Percentiles rank a stretch among this genome's conserved stretches.
These are phyloP conservation scores for Amphibalanus amphitrite DNA, from an alignment of 1,140 invertebrate genomes.

Conservation along the genomic window DNA sequence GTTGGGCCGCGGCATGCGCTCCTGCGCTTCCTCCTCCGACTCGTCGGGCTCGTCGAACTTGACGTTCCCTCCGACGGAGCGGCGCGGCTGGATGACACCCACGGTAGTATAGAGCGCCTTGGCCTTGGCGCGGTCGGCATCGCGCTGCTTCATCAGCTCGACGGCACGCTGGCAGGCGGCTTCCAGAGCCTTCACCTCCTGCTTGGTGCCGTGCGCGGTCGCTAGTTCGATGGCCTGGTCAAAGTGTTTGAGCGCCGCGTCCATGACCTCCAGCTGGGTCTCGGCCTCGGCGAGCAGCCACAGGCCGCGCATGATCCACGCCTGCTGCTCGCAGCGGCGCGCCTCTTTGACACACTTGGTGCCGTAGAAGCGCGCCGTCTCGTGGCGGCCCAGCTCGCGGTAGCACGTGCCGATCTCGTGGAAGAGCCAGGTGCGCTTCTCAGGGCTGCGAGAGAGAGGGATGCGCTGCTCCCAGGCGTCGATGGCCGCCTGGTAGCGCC, in stretches of 20 bases:
- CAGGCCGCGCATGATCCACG: neutral
- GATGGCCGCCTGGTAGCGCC: neutral
- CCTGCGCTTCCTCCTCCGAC: neutral
- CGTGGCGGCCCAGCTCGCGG: neutral
- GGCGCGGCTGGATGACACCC: neutral
- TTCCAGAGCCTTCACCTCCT: neutral
- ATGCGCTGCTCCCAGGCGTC: neutral
- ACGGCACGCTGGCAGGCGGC: neutral
- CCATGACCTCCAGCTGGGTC: neutral
- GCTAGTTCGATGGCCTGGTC: neutral
- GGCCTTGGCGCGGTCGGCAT: neutral
- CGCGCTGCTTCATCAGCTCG: neutral
- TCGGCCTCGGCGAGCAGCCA: conserved; percentile 1
- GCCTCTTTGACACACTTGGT: neutral
- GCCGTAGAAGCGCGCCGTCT: conserved; percentile 1
- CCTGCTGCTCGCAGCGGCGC: neutral
- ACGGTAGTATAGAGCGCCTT: neutral
- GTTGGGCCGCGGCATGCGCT: neutral
- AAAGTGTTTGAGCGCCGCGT: neutral
- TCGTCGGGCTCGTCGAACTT: neutral
- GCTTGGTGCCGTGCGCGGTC: neutral
- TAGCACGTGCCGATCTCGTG: conserved; percentile 3
- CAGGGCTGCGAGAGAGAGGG: neutral
- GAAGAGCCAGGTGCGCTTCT: neutral
- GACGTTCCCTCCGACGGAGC: neutral